These are phyloP conservation scores for Stegastes partitus DNA, from an alignment of 2,113 vertebrate species.

Conservation along the genomic window DNA sequence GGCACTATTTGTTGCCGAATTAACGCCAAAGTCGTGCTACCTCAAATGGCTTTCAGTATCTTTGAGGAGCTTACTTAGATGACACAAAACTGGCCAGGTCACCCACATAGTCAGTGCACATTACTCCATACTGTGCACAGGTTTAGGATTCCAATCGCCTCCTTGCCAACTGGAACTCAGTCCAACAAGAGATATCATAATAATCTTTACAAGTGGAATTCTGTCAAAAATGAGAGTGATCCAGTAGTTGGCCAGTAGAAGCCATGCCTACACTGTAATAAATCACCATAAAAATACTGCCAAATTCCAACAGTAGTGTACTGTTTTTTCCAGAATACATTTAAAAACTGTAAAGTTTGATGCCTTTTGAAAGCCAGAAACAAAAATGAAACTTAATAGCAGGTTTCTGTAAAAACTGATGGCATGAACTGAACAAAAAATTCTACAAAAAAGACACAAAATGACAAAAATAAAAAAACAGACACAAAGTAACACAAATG, in stretches of 20 bases:
- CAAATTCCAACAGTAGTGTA: too few relatives aligned
- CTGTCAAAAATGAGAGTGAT: background rate
- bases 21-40: background rate
- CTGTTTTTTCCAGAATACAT: too few relatives aligned
- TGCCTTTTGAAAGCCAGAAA: too few relatives aligned
- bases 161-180: slow-evolving; percentile 1
- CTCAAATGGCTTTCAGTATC: background rate
- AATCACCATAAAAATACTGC: too few relatives aligned
- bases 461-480: too few relatives aligned
- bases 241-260: background rate
- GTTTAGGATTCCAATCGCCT: slow-evolving; percentile 1
- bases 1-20: background rate
- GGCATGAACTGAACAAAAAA: too few relatives aligned
- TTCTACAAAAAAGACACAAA: too few relatives aligned
- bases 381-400: too few relatives aligned
- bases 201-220: background rate
- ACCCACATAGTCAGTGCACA: background rate
- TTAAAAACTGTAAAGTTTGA: too few relatives aligned
- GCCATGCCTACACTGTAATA: background rate
- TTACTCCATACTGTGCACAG: background rate
- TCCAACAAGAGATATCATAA: background rate
- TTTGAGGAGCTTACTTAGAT: background rate
- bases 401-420: too few relatives aligned
- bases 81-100: background rate
- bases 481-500: too few relatives aligned